Conservation (phyloP, 2,888 invertebrate genomes). For the Limnephilus marmoratus region DNA sequence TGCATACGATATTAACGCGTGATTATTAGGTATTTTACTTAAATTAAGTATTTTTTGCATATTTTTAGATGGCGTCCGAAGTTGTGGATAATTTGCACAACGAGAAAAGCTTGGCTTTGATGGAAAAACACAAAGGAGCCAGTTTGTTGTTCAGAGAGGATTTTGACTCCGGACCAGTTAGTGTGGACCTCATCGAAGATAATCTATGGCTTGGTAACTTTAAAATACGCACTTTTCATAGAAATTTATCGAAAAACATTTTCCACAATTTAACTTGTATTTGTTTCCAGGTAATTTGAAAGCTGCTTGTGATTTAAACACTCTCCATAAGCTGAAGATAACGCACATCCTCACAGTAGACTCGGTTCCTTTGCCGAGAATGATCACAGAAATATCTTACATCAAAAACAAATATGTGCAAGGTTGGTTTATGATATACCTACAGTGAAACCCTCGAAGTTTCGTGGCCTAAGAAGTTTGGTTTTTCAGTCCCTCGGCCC, state of each 20-base stretch:
- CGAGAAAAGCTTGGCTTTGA: conserved; percentile 20
- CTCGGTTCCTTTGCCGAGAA: conserved; percentile 88
- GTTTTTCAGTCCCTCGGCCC: no score
- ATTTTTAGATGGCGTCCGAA: conserved; percentile 51
- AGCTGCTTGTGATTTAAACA: conserved; percentile 85
- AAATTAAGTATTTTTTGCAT: neutral
- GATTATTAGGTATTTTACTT: neutral
- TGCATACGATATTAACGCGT: neutral
- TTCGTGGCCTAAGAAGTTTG: no score
- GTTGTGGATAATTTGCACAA: conserved; percentile 45
- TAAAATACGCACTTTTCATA: neutral
- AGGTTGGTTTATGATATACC: conserved; percentile 72
- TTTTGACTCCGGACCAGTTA: conserved; percentile 78
- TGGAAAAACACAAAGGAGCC: conserved; percentile 59
- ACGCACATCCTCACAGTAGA: conserved; percentile 90
- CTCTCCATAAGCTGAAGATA: conserved; percentile 81
- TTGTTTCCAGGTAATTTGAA: conserved; percentile 83
- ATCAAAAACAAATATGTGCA: conserved; percentile 86
- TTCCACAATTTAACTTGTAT: neutral
- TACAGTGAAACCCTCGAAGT: no score
- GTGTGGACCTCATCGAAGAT: conserved; percentile 76
- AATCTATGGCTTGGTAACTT: conserved; percentile 76
- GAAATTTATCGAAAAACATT: neutral
- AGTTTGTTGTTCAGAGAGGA: conserved; percentile 71
- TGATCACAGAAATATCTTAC: conserved; percentile 82